Evolutionary conservation across 2,888 invertebrate genomes (phyloP), one percentile per base, ranked within the genome.

Genomic region (Acanthosepion pharaonis): DNA sequence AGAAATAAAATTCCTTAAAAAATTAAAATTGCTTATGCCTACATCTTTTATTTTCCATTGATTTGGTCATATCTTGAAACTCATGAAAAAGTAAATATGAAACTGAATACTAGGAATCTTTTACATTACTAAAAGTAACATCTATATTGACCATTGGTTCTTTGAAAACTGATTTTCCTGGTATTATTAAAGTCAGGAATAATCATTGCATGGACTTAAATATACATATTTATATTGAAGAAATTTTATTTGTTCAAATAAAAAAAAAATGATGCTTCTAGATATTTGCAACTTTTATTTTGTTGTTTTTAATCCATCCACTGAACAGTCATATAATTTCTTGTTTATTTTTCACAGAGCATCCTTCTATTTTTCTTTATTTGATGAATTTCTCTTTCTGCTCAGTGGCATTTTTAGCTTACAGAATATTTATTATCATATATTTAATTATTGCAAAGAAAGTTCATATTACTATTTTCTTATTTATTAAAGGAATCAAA

Each of bases 141-240:
- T 78, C 78, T 78, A 78, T 78, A 78, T 78, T 78, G 78, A 78
- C 78, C n/a, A 78, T 78, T 78, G 78, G 78, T 78, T 78, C 78
- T 78, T n/a, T 78, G n/a, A 78, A 78, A 78, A 78, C n/a, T 78
- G 78, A 78, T n/a, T n/a, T 78, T 78, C 78, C 78, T 78, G 78
- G 5, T 33, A 78, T 78, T n/a, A n/a, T 78, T 78, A 78, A 78
- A 78, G n/a, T 78, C 78, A 33, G 78, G 78, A 78, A 78, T n/a
- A 78, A n/a, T 78, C n/a, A 78, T 33, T 78, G 78, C 78, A 78
- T n/a, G 33, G 33, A 78, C 23, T n/a, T n/a, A 78, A 15, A 78
- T n/a, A 78, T 78, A n/a, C 23, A 78, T 78, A n/a, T n/a, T 78
- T 78, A 78, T 78, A 78, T 78, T 78, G 78, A 78, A 78, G 1